Conservation (phyloP, 1,140 invertebrate species). For the Bombus terrestris region DNA sequence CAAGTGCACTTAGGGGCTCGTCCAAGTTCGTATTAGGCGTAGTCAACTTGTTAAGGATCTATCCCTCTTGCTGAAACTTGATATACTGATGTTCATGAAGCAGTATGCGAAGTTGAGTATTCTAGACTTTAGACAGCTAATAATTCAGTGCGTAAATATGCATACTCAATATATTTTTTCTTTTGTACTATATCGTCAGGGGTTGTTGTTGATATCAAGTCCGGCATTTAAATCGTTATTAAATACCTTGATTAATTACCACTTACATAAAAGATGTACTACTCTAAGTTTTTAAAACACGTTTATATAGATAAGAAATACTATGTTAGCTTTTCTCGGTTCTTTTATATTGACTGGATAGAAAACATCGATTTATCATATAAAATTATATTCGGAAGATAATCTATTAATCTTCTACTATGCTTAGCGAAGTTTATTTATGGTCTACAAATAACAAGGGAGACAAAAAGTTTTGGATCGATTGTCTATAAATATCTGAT, state of each 20-base stretch:
- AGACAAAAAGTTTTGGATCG: not conserved
- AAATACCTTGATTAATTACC: too few species aligned
- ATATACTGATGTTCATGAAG: slow-evolving; percentile 2
- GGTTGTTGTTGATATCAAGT: too few species aligned
- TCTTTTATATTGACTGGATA: too few species aligned
- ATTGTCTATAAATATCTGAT: too few species aligned
- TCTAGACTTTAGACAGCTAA: not conserved
- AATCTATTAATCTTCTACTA: not conserved
- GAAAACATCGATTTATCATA: not conserved
- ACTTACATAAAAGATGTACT: too few species aligned
- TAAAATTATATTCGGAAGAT: not conserved
- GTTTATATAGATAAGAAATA: too few species aligned
- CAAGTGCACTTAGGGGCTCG: slow-evolving; percentile 19
- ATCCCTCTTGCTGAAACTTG: slow-evolving; percentile 15
- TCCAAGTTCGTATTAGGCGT: slow-evolving; percentile 23
- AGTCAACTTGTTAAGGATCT: slow-evolving; percentile 27
- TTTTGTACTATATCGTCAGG: not conserved
- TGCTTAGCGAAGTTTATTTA: not conserved
- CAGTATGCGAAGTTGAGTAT: not conserved
- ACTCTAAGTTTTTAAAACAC: too few species aligned
- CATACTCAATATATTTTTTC: not conserved
- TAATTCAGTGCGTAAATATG: not conserved
- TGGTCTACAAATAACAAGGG: not conserved
- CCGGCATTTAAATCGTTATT: too few species aligned
- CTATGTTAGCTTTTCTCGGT: too few species aligned